phyloP scores from a whole-genome alignment of 2,888 invertebrate genomes.

The Drosophila vallismaia region DNA sequence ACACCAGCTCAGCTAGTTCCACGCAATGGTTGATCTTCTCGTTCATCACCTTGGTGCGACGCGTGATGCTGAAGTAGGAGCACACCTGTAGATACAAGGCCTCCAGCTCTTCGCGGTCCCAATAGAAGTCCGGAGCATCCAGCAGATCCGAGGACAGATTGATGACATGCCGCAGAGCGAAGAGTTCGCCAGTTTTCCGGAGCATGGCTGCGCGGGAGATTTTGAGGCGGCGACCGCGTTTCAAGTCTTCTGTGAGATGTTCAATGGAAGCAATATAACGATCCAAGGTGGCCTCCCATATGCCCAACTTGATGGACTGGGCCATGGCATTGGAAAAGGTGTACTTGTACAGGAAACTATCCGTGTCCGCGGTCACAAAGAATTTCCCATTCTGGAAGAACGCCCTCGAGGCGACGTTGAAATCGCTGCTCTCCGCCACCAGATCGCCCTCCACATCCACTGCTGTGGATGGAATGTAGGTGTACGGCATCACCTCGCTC shows the following conservation, averaged over 20 bases:
- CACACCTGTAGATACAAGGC: slow-evolving; percentile 92
- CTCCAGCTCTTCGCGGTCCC: slow-evolving; percentile 97
- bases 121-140: slow-evolving; percentile 98
- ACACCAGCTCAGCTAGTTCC: slow-evolving; percentile 94
- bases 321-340: slow-evolving; percentile 97
- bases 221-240: slow-evolving; percentile 88
- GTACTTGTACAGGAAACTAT: slow-evolving; percentile 92
- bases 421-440: slow-evolving; percentile 64
- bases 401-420: slow-evolving; percentile 81
- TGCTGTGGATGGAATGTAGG: slow-evolving; percentile 84
- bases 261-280: slow-evolving; percentile 93
- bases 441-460: slow-evolving; percentile 83
- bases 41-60: slow-evolving; percentile 97
- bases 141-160: slow-evolving; percentile 97
- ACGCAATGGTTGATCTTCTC: slow-evolving; percentile 97
- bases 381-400: slow-evolving; percentile 82
- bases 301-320: slow-evolving; percentile 95
- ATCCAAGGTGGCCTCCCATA: slow-evolving; percentile 96
- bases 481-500: slow-evolving; percentile 93
- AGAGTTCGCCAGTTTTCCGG: slow-evolving; percentile 93
- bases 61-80: slow-evolving; percentile 92
- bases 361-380: slow-evolving; percentile 83
- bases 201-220: slow-evolving; percentile 87
- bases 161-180: slow-evolving; percentile 93
- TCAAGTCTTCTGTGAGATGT: slow-evolving; percentile 91